A percentile compares a stretch with the other conserved stretches of the same genome.
phyloP scores from a whole-genome alignment of 1,140 invertebrate species.

The Leptopilina clavipes region DNA sequence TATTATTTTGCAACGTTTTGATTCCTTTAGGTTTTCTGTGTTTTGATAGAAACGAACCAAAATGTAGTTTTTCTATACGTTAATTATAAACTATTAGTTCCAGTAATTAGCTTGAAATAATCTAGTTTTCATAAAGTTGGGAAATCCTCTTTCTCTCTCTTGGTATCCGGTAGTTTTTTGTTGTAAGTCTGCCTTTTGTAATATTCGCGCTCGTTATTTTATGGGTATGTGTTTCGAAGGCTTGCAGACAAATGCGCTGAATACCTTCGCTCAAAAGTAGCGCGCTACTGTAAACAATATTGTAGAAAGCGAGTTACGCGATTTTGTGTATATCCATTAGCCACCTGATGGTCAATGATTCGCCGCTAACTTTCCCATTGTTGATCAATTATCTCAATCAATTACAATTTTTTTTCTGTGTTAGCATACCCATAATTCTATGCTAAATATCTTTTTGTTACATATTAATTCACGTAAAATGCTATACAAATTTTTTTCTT shows the following conservation, averaged over 20 bases:
- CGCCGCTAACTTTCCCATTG: conserved; percentile 49
- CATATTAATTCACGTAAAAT: background rate
- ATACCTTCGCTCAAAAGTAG: conserved; percentile 19
- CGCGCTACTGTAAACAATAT: background rate
- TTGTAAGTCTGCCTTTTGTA: conserved; percentile 22
- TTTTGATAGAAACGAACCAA: too few relatives aligned
- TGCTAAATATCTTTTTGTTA: background rate
- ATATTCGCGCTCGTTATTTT: background rate
- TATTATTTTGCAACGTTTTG: too few relatives aligned
- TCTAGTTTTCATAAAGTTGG: conserved; percentile 1
- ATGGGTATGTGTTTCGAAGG: background rate
- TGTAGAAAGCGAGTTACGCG: conserved; percentile 54
- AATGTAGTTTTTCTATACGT: too few relatives aligned
- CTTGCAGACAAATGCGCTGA: conserved; percentile 29
- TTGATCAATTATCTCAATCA: conserved; percentile 1
- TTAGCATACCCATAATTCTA: background rate
- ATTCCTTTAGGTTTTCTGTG: too few relatives aligned
- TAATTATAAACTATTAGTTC: conserved; percentile 29
- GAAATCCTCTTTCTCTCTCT: background rate
- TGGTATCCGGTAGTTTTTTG: conserved; percentile 15
- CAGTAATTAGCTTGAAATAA: conserved; percentile 23
- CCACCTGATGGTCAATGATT: conserved; percentile 44
- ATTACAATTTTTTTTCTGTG: background rate
- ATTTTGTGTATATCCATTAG: conserved; percentile 38
- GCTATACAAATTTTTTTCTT: too few relatives aligned